phyloP scores from a whole-genome alignment of 2,888 invertebrate species.

The Eupeodes luniger region DNA sequence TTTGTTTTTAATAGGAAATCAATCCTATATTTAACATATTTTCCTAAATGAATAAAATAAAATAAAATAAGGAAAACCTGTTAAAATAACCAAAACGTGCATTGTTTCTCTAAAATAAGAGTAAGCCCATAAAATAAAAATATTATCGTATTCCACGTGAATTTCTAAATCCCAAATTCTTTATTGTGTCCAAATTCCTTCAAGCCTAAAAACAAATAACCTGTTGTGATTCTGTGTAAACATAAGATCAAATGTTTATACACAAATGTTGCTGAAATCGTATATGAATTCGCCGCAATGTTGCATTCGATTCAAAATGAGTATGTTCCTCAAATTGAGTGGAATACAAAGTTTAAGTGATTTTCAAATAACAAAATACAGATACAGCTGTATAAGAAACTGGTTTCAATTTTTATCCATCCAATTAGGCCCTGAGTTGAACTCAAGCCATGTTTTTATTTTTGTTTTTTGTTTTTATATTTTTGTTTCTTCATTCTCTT shows the following conservation, averaged over 20 bases:
- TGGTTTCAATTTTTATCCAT: conserved; percentile 55
- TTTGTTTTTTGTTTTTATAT: background rate
- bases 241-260: background rate
- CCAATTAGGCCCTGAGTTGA: conserved; percentile 54
- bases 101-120: no score
- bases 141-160: no score
- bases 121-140: no score
- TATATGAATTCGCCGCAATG: conserved; percentile 35
- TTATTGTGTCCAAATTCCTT: no score
- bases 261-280: conserved; percentile 26
- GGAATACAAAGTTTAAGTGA: background rate
- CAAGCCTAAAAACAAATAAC: background rate
- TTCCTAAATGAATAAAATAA: no score
- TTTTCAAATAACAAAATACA: background rate
- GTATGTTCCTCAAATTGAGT: conserved; percentile 29
- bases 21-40: no score
- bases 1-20: no score
- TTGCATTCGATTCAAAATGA: background rate
- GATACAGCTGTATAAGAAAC: conserved; percentile 54
- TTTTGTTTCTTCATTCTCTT: background rate
- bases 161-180: no score
- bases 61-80: no score
- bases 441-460: background rate
- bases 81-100: no score
- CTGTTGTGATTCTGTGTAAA: background rate